Conservation (phyloP, 2,113 vertebrate species). For the Saimiri boliviensis region DNA sequence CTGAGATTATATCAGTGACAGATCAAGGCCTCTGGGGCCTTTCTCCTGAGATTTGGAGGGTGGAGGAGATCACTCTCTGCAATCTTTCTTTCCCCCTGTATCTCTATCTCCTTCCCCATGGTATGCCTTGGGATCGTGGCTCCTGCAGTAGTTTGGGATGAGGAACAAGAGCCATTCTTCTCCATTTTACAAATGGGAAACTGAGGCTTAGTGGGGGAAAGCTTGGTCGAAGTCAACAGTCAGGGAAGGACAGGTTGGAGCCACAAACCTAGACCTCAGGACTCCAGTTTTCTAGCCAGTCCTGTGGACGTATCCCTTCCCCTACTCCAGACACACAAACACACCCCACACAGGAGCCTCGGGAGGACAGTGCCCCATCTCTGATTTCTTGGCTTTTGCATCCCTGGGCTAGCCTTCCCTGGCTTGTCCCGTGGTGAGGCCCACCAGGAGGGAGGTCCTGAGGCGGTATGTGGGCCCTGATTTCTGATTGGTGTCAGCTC, state of each 20-base stretch:
- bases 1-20: background rate
- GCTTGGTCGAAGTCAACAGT: background rate
- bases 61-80: background rate
- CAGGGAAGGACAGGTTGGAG: background rate
- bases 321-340: background rate
- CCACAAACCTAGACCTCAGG: background rate
- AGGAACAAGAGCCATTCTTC: background rate
- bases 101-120: background rate
- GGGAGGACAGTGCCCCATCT: background rate
- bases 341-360: background rate
- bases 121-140: background rate
- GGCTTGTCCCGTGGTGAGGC: background rate
- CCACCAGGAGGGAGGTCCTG: background rate
- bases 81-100: background rate
- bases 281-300: background rate
- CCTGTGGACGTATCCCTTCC: background rate
- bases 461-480: background rate
- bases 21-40: background rate
- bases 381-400: fast-evolving
- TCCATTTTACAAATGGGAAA: background rate
- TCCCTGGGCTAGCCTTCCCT: background rate
- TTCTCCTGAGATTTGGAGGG: background rate
- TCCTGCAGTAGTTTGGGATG: background rate
- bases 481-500: background rate
- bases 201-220: background rate